Base-by-base conservation (phyloP, 2,888 invertebrate species). In the Pollenia labialis region DNA sequence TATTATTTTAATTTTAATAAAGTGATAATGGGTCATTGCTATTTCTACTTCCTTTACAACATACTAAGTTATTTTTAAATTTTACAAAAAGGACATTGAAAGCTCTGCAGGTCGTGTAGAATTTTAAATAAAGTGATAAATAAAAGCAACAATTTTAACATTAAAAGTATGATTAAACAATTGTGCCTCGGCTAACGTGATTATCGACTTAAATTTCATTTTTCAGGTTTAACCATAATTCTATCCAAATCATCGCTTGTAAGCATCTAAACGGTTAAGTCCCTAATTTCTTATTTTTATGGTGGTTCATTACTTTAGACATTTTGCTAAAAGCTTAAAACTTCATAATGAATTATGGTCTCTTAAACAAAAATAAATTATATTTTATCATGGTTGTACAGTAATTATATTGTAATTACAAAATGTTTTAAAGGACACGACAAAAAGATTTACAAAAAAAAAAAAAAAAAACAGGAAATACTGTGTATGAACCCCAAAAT, bases 251-350 rank as follows among this genome's bases (percentile, higher is more conserved):
- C 32, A 32, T 7, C 4, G 14, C 1, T 50, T 32, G 2, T 9
- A 32, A 32, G 10, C 1, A 9, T 16, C 18, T 56, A 4, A 71
- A 40, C 7, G 18, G 66, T 68, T 77, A 66, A 44, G 42, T 62
- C 0, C 46, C 40, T n/a, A 58, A n/a, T 64, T 71, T 52, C 32
- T 16, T 52, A 42, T 4, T 18, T 10, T 7, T n/a, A 42, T 69
- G 16, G 50, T 16, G 44, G n/a, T 77, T 74, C 56, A 72, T 79
- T 74, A 68, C 46, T 23, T 84, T 84, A 74, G 84, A 79, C 72
- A 66, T 68, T 84, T 84, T 79, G 56, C 74, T 84, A 84, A 84
- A 84, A 79, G 84, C 79, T 79, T 74, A 66, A 84, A 74, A 74
- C 52, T 46, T 79, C 79, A 66, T 52, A 64, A 44, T 74, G 52